phyloP scores from a whole-genome alignment of 2,888 invertebrate genomes.

The Morpho helenor region DNA sequence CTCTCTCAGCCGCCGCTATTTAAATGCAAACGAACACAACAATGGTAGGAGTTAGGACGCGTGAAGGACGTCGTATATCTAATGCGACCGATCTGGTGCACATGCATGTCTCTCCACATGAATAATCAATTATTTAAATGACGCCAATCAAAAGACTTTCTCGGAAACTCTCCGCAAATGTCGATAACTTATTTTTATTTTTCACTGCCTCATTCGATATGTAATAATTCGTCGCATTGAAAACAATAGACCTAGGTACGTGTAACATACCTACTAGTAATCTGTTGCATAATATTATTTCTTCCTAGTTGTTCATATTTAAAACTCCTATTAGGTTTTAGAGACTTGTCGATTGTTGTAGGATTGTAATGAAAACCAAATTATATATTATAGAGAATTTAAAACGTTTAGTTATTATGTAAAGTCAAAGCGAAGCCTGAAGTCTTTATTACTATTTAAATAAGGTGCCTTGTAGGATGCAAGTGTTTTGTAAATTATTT shows the following conservation, averaged over 20 bases:
- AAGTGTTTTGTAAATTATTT: slow-evolving; percentile 74
- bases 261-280: slow-evolving; percentile 50
- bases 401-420: slow-evolving; percentile 74
- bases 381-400: slow-evolving; percentile 78
- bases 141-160: slow-evolving; percentile 65
- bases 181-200: slow-evolving; percentile 43
- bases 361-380: slow-evolving; percentile 77
- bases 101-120: slow-evolving; percentile 71
- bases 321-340: slow-evolving; percentile 77
- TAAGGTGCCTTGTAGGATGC: slow-evolving; percentile 74
- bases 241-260: slow-evolving; percentile 55
- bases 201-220: slow-evolving; percentile 31
- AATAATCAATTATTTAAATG: slow-evolving; percentile 78
- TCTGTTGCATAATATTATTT: slow-evolving; percentile 77
- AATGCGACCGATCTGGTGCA: slow-evolving; percentile 67
- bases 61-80: slow-evolving; percentile 76
- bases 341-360: slow-evolving; percentile 73
- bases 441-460: slow-evolving; percentile 73
- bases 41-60: slow-evolving; percentile 77
- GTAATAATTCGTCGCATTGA: slow-evolving; percentile 35
- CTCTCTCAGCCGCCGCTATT: slow-evolving; percentile 61
- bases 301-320: slow-evolving; percentile 75
- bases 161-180: slow-evolving; percentile 46
- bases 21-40: slow-evolving; percentile 73
- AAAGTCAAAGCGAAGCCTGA: slow-evolving; percentile 77